phyloP scores from a whole-genome alignment of 2,797 vertebrate species.

The Avahi laniger region DNA sequence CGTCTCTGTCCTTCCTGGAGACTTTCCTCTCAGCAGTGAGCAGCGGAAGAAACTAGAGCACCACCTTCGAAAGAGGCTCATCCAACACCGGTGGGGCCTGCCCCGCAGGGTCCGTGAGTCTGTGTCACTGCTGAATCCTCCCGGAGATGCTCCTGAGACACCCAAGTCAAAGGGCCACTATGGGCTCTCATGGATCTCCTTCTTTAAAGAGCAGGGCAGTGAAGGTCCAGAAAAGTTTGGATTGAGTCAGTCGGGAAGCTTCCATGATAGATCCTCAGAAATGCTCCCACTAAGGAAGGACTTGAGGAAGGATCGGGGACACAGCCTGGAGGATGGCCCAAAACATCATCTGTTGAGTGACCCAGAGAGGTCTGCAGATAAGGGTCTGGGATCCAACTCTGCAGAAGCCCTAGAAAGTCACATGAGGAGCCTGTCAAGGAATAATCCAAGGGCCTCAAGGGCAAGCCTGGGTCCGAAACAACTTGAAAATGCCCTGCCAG shows the following conservation, averaged over 20 bases:
- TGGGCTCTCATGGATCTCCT: neutral
- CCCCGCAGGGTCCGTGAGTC: neutral
- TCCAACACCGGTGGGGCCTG: neutral
- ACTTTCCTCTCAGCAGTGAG: neutral
- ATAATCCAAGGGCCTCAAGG: neutral
- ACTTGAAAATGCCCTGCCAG: neutral
- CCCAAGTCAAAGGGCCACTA: rapidly evolving
- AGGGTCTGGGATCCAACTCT: neutral
- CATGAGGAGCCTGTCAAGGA: neutral
- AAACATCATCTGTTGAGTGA: neutral
- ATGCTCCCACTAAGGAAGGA: neutral
- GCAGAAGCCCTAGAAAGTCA: neutral
- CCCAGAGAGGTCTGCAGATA: neutral
- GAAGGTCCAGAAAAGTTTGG: neutral
- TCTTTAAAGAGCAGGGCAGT: neutral
- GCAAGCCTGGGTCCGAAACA: neutral
- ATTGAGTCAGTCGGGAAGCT: neutral
- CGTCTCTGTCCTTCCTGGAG: neutral
- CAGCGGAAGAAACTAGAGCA: neutral
- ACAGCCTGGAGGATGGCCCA: rapidly evolving
- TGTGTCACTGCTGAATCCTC: neutral
- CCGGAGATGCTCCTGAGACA: rapidly evolving
- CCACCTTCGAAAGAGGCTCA: conserved; percentile 36
- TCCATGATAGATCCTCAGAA: neutral
- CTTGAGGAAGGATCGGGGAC: neutral